Base-by-base conservation (phyloP, 2,797 vertebrate species). In the Phoebastria nigripes region DNA sequence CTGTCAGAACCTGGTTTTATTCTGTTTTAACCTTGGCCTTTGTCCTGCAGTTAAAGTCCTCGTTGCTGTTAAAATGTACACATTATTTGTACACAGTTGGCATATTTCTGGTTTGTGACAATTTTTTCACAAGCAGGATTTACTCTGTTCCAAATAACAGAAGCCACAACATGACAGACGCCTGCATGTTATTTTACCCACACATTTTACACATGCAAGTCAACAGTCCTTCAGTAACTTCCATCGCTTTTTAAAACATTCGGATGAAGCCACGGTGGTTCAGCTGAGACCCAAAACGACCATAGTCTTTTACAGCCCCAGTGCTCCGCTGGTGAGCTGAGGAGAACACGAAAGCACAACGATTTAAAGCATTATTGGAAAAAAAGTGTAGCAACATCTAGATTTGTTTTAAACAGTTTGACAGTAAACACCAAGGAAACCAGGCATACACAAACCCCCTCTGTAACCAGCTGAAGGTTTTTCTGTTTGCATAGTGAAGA, bases 1-100 rank as follows among this genome's bases (percentile, higher is more conserved):
- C 83, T 78, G 87, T 90, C 89, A 95, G 93, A 97, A 96, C 89
- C 87, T 87, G 94, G 44, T 89, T 97, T 97, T 97, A 97, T 97
- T 97, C 94, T 37, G 16, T 59, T 92, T 94, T 42, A 89, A 93
- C 87, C 89, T 93, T 7, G 3, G 90, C 90, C 74, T 92, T 89
- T 69, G 89, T 70, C 93, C 95, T 63, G 87, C 84, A 55, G 70
- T 79, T 85, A 44, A 41, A 94, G 88, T 90, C 94, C 90, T 22
- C 7, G 5, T 19, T 59, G 90, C 93, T 69, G 88, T 71, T 90
- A 58, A 61, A 85, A 71, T 1, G 58, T n/a, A 83, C 73, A 47
- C 4, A 11, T 24, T 47, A 62, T 47, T 39, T 63, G 82, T 35
- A 93, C 69, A 78, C 54, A 6, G 77, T 31, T 49, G 85, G 76